phyloP scores from a whole-genome alignment of 2,888 invertebrate species.

The Eumerus sabulonum region DNA sequence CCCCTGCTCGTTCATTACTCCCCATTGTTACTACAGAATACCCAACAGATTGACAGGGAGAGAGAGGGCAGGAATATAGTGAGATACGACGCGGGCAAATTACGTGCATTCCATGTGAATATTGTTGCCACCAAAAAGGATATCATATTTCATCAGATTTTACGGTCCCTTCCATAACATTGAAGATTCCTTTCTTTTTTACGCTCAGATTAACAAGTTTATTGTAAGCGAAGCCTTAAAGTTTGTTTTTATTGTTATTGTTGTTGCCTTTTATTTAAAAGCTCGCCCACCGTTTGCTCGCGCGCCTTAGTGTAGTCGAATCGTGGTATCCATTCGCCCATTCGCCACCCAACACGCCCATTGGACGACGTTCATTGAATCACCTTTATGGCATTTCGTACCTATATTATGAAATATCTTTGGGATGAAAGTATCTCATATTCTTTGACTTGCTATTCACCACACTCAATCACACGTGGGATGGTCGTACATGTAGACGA shows the following conservation, averaged over 20 bases:
- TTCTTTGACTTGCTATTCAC: conserved; percentile 18
- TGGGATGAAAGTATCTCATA: conserved; percentile 30
- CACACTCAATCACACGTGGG: conserved; percentile 7
- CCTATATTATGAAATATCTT: too few relatives aligned
- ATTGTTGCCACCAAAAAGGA: conserved; percentile 38
- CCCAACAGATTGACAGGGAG: too few relatives aligned
- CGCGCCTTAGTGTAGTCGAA: neutral
- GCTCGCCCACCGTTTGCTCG: neutral
- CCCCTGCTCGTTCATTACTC: neutral
- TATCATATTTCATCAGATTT: conserved; percentile 53
- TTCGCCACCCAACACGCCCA: too few relatives aligned
- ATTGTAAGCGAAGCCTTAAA: conserved; percentile 49
- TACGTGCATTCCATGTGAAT: conserved; percentile 54
- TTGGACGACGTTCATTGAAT: conserved; percentile 23
- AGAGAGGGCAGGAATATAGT: neutral
- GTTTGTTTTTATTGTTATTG: conserved; percentile 64
- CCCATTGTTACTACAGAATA: neutral
- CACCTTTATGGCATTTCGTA: conserved; percentile 30
- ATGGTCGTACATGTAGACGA: conserved; percentile 15
- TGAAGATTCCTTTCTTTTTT: conserved; percentile 59
- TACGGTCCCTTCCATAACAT: conserved; percentile 57
- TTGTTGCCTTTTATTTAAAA: conserved; percentile 57
- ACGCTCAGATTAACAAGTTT: conserved; percentile 59
- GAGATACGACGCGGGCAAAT: conserved; percentile 2
- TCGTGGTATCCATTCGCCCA: too few relatives aligned